A percentile compares a stretch with the other conserved stretches of the same genome.
phyloP scores from a whole-genome alignment of 2,113 vertebrate genomes.

The Melanotaenia duboulayi region DNA sequence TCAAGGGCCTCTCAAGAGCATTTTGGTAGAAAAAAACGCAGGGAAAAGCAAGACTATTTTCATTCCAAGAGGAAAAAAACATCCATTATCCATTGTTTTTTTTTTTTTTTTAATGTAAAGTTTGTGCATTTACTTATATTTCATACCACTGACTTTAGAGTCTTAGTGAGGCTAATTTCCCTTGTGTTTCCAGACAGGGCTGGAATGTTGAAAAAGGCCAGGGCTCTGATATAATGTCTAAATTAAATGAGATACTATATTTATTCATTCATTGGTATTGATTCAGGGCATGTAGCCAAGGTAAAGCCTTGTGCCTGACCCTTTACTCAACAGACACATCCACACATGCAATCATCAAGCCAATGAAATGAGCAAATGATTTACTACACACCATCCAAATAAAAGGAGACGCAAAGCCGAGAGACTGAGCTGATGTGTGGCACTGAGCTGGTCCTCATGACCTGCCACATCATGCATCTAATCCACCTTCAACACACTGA shows the following conservation, averaged over 20 bases:
- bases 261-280: slow-evolving; percentile 60
- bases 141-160: slow-evolving; percentile 1
- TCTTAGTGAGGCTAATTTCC: slow-evolving; percentile 45
- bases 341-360: slow-evolving; percentile 25
- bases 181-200: slow-evolving; percentile 4
- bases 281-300: slow-evolving; percentile 31
- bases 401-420: background rate
- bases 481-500: slow-evolving; percentile 18
- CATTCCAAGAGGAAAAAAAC: background rate
- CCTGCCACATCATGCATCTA: slow-evolving; percentile 10
- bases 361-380: slow-evolving; percentile 22
- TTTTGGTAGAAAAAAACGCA: background rate
- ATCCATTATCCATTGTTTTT: background rate
- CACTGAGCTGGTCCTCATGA: slow-evolving; percentile 10
- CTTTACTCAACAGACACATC: slow-evolving; percentile 35
- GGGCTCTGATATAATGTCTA: slow-evolving; percentile 20
- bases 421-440: background rate
- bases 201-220: slow-evolving; percentile 23
- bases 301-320: background rate
- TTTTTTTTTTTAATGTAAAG: background rate
- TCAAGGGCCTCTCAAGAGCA: background rate
- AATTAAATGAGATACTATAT: slow-evolving; percentile 40
- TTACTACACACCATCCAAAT: slow-evolving; percentile 3
- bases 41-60: background rate
- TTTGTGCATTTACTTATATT: slow-evolving; percentile 12